Conservation (phyloP, 1,140 invertebrate genomes). For the Eupeodes corollae region DNA sequence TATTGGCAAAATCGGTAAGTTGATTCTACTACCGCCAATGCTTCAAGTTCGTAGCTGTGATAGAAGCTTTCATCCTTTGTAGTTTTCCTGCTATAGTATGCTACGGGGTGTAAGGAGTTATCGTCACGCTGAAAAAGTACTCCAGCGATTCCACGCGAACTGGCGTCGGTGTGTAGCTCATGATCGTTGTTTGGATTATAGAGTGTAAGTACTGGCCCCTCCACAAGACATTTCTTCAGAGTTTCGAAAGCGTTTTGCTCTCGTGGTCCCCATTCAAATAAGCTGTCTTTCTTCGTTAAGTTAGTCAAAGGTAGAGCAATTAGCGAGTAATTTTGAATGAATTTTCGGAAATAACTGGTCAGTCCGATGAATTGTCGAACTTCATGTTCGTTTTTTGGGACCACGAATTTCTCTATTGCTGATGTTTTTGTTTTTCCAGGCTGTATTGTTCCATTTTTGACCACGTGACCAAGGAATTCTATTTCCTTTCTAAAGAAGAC, state of each 20-base stretch:
- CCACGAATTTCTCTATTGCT: slow-evolving; percentile 6
- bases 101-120: slow-evolving; percentile 24
- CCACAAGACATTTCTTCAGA: too few species aligned
- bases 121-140: slow-evolving; percentile 26
- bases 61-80: slow-evolving; percentile 32
- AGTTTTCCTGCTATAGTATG: slow-evolving; percentile 36
- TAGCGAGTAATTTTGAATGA: slow-evolving; percentile 12
- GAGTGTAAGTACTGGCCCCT: slow-evolving; percentile 9
- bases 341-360: slow-evolving; percentile 7
- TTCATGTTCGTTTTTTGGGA: slow-evolving; percentile 1
- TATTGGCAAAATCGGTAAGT: slow-evolving; percentile 29
- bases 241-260: slow-evolving; percentile 7
- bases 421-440: slow-evolving; percentile 2
- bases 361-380: slow-evolving; percentile 11
- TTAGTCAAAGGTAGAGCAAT: slow-evolving; percentile 4
- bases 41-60: slow-evolving; percentile 33
- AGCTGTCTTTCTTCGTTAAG: slow-evolving; percentile 8
- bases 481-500: slow-evolving; percentile 3
- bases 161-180: slow-evolving; percentile 20
- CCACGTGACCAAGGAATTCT: slow-evolving; percentile 7
- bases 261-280: slow-evolving; percentile 18
- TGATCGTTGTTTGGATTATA: slow-evolving; percentile 1
- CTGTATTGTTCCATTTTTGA: slow-evolving; percentile 2
- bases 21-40: slow-evolving; percentile 19
- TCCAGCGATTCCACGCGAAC: slow-evolving; percentile 16